Evolutionary conservation across 2,888 invertebrate genomes (phyloP), one percentile per base, ranked within the genome.

Genomic region (Aplocera efformata): DNA sequence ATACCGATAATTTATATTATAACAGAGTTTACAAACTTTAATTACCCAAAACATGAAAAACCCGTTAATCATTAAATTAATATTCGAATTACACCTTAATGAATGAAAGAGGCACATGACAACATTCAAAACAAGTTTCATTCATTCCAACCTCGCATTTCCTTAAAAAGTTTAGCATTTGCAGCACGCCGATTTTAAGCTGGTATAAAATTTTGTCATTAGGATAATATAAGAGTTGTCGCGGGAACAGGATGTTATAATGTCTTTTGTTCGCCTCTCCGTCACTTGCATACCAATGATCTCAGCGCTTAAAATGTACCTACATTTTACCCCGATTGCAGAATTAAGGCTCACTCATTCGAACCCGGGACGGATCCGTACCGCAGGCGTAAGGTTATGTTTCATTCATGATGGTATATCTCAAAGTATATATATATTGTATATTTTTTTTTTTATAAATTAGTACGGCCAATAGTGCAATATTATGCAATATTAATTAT

Each of bases 151-250:
- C 50, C 45, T 48, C 58, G 53, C 62, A 65, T 74, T 73, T 74
- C 68, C 64, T 63, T 54, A 60, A 69, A 68, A 63, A 63, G 60
- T 68, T 82, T 79, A 80, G 76, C 76, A 83, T 83, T 84, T 80
- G 78, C 82, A 77, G 68, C 82, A 81, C 83, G 80, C 64, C 71
- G 66, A 79, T 79, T 85, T 82, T 84, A 83, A 83, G 81, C 66
- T 77, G 76, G 78, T 71, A 85, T 88, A 88, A 85, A 85, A 85
- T 83, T 83, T 79, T 70, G 77, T 86, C 85, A 86, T 85, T 86
- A 85, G 78, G 75, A 75, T 79, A 84, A 84, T 84, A 86, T 81
- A 86, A 82, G 76, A 82, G 70, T 63, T 69, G 80, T 79, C 77
- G 77, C 64, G 70, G 72, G 72, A 76, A 79, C 86, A 85, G 86